Evolutionary conservation across 2,888 invertebrate genomes (phyloP).

Genomic region (Chymomyza procnemis): DNA sequence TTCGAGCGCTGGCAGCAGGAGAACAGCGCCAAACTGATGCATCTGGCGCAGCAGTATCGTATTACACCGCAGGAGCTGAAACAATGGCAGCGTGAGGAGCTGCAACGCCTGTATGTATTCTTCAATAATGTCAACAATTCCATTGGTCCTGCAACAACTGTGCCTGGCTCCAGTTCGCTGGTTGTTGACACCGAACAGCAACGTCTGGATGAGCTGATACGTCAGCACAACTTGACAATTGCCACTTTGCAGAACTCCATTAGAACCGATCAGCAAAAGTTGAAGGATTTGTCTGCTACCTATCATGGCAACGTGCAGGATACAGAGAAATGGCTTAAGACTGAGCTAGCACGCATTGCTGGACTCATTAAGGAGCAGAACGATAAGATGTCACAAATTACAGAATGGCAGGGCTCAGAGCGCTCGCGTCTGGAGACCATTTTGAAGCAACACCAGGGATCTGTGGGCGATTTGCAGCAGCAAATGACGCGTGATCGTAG

Average conservation of each 20-base stretch:
- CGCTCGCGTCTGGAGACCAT: slow-evolving; percentile 71
- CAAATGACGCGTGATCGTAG: slow-evolving; percentile 71
- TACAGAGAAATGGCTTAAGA: slow-evolving; percentile 74
- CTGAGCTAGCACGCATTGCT: slow-evolving; percentile 70
- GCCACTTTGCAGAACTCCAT: slow-evolving; percentile 73
- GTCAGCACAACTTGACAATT: slow-evolving; percentile 75
- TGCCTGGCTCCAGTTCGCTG: slow-evolving; percentile 47
- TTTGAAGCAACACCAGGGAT: slow-evolving; percentile 73
- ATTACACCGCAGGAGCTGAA: slow-evolving; percentile 67
- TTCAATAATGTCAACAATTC: slow-evolving; percentile 72
- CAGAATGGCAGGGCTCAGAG: slow-evolving; percentile 75
- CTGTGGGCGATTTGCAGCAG: slow-evolving; percentile 67
- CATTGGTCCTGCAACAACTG: slow-evolving; percentile 40
- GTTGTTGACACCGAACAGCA: slow-evolving; percentile 61
- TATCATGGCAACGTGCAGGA: slow-evolving; percentile 75
- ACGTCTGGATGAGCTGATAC: slow-evolving; percentile 69
- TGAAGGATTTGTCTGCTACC: slow-evolving; percentile 66
- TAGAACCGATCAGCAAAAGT: slow-evolving; percentile 69
- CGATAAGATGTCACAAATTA: slow-evolving; percentile 72
- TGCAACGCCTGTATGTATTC: slow-evolving; percentile 66
- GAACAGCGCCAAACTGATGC: slow-evolving; percentile 59
- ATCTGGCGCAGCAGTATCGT: slow-evolving; percentile 61
- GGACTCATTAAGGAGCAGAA: slow-evolving; percentile 72
- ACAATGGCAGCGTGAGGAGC: slow-evolving; percentile 74
- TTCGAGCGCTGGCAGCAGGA: slow-evolving; percentile 75